Evolutionary conservation across 2,888 invertebrate species (phyloP).

Genomic region (Saturnia japonica): DNA sequence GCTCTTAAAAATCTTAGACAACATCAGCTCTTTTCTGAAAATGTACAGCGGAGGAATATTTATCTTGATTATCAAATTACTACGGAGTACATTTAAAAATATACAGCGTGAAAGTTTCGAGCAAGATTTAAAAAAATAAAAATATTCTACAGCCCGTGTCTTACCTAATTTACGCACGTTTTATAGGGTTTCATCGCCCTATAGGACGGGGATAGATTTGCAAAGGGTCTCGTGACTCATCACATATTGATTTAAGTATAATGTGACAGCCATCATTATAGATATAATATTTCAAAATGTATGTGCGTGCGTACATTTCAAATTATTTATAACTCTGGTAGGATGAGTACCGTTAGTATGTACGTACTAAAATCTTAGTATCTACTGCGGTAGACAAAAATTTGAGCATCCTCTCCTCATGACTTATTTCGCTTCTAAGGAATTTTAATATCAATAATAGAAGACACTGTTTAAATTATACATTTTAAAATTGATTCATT

Average conservation of each 20-base stretch:
- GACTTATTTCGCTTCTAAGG: neutral
- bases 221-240: conserved; percentile 32
- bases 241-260: conserved; percentile 22
- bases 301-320: neutral
- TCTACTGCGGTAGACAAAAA: neutral
- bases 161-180: conserved; percentile 38
- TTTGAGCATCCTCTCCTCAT: neutral
- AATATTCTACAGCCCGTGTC: conserved; percentile 36
- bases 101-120: neutral
- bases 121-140: conserved; percentile 18
- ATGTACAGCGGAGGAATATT: neutral
- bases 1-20: neutral
- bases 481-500: no score
- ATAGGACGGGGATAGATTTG: conserved; percentile 38
- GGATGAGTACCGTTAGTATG: neutral
- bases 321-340: neutral
- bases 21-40: conserved; percentile 5
- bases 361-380: neutral
- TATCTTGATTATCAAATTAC: conserved; percentile 6
- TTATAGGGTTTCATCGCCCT: conserved; percentile 46
- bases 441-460: no score
- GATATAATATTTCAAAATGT: conserved; percentile 3
- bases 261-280: conserved; percentile 1
- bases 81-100: conserved; percentile 24
- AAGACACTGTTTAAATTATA: no score